These are phyloP conservation scores for Athalia circularis DNA, from an alignment of 2,888 invertebrate species.

Conservation along the genomic window DNA sequence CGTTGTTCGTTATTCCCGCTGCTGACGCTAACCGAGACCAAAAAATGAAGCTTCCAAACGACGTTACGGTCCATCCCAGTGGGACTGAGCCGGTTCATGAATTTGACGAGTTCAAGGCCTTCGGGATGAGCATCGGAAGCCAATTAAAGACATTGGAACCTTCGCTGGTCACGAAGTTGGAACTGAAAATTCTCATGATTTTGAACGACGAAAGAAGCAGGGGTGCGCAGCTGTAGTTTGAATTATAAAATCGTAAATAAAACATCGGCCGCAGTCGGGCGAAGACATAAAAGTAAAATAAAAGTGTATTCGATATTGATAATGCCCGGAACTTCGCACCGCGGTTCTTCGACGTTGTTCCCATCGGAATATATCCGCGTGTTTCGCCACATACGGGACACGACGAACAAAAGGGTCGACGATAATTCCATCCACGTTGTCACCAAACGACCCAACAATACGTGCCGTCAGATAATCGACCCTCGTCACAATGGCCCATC, in stretches of 20 bases:
- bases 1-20: neutral
- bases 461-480: conserved; percentile 41
- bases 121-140: conserved; percentile 12
- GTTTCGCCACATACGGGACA: conserved; percentile 18
- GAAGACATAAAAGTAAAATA: conserved; percentile 6
- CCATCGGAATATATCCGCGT: conserved; percentile 7
- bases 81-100: neutral
- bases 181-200: conserved; percentile 23
- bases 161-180: neutral
- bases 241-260: no score
- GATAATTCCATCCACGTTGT: conserved; percentile 40
- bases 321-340: conserved; percentile 11
- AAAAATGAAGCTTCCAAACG: neutral
- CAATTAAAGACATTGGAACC: conserved; percentile 19
- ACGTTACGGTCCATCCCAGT: no score
- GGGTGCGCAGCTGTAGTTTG: neutral
- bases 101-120: conserved; percentile 32
- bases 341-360: conserved; percentile 8
- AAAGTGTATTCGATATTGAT: neutral
- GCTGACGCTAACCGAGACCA: no score
- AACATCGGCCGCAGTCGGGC: no score
- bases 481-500: conserved; percentile 37
- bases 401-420: conserved; percentile 21
- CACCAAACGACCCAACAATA: conserved; percentile 40
- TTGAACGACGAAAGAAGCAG: conserved; percentile 25